Base-by-base conservation (phyloP, 2,888 invertebrate species). In the Ariolimax columbianus region DNA sequence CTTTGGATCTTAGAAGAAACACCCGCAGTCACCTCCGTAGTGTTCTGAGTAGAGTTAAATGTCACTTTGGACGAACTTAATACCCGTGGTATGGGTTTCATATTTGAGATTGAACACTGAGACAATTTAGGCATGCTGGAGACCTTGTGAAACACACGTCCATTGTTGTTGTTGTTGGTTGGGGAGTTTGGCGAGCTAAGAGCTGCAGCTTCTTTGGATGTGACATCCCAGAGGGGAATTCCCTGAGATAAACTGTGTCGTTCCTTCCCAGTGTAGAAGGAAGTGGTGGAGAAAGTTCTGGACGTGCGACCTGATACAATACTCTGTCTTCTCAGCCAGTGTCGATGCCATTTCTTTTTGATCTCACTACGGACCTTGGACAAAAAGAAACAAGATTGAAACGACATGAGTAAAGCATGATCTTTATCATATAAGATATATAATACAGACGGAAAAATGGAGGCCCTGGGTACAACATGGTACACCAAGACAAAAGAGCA, bases 311-410 rank as follows among this genome's bases (percentile, higher is more conserved):
- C 55, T 11, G 87, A 86, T 17, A 77, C 82, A 43, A 81, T 66
- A 68, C 89, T 89, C 17, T 89, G 88, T 0, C 90, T 88, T 26
- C 89, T 84, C 70, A 90, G 73, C 78, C 80, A 83, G 30, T 86
- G 88, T 55, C 91, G 87, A n/a, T 87, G 81, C 91, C 91, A 91
- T 51, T 89, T 89, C 85, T 90, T 91, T 59, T 87, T 88, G 19
- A 91, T 86, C 87, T 91, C 91, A 40, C 85, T 85, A 82, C 90
- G 91, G 3, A 91, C 91, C 91, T 91, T 55, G 9, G n/a, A 3
- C 14, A 75, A 51, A 11, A 75, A 75, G 33, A 75, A 23, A 75
- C 6, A 1, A 66, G 14, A 33, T 33, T 23, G 33, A 66, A 66
- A 3, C 7, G 63, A 6, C 30, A 63, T 30, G 1, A 63, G 30